These are phyloP conservation scores for Microcaecilia unicolor DNA, from an alignment of 2,797 vertebrate species.

Conservation along the genomic window DNA sequence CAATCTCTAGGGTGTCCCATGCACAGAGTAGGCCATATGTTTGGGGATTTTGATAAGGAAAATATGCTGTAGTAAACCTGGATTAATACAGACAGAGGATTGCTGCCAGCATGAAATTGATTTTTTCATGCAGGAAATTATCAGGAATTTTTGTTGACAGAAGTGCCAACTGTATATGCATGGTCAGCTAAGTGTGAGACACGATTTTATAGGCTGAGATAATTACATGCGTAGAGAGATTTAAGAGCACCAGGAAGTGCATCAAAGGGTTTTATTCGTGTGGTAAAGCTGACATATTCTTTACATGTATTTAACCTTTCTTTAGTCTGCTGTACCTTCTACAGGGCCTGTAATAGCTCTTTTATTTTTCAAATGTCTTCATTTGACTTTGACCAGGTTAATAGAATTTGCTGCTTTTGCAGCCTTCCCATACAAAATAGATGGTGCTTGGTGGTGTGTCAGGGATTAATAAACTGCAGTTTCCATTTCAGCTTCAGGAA, in stretches of 20 bases:
- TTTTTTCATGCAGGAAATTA: constrained; percentile 34
- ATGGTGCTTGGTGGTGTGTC: constrained; percentile 15
- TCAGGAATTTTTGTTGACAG: constrained; percentile 29
- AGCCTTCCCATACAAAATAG: constrained; percentile 15
- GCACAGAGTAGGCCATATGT: constrained; percentile 38
- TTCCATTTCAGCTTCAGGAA: constrained; percentile 21
- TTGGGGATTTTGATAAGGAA: constrained; percentile 32
- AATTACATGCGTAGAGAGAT: neutral
- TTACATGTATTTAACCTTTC: constrained; percentile 9
- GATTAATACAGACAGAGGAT: constrained; percentile 16
- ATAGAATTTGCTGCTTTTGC: constrained; percentile 27
- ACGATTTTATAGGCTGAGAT: constrained; percentile 6
- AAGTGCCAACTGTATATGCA: constrained; percentile 13
- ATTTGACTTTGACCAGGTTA: constrained; percentile 42
- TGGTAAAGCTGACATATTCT: constrained; percentile 7
- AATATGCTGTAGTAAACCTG: constrained; percentile 3
- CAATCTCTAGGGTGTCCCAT: constrained; percentile 39
- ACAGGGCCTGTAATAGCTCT: neutral
- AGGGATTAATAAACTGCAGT: constrained; percentile 28
- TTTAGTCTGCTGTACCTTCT: constrained; percentile 10
- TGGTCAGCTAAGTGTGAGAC: constrained; percentile 13
- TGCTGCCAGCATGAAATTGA: constrained; percentile 25
- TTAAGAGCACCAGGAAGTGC: constrained; percentile 5
- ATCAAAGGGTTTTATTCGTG: neutral
- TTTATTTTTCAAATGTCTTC: constrained; percentile 28